Base-by-base conservation (phyloP, 1,140 invertebrate genomes). In the Hirudo medicinalis region DNA sequence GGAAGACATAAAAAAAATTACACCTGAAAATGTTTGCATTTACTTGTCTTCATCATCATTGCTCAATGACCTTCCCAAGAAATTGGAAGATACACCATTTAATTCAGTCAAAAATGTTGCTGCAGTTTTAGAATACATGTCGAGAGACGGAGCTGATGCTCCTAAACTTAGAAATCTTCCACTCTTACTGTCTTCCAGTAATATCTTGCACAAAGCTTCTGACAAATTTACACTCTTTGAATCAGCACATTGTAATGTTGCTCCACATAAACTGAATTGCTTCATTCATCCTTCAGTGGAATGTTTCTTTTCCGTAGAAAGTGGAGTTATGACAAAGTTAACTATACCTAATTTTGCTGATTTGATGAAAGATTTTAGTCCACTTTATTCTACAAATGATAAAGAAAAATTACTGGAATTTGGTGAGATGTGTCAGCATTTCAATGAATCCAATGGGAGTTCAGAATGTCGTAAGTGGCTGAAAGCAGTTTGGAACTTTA, bases 261-360 rank as follows among this genome's bases (percentile, higher is more conserved):
- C 29, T 2, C 57, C 57, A 22, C 57, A 63, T 63, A 63, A 63
- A 63, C 20, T 25, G 57, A 9, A 63, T 63, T 15, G 19, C 3
- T 63, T 63, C 57, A 32, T 63, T 63, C 57, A 63, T 63, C 57
- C 57, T 15, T 25, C 57, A 63, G 57, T 63, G 22, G 57, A 63
- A 63, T 15, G 8, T 13, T 63, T 25, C 29, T 63, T 63, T 32
- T 6, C 32, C 32, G 17, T 8, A 63, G 20, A 63, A 22, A 11
- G 6, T 63, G 57, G 8, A 15, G 2, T 63, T 11, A 32, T 63
- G 17, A 8, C 4, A 63, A 20, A 63, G 57, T 32, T 63, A 25
- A 63, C 57, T 25, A 63, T 63, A 13, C 19, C 29, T 13, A 20
- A 63, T 6, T 63, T 63, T 63, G 4, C 22, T 25, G 29, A 63